Base-by-base conservation (phyloP, 2,888 invertebrate species). In the Diabrotica balteata region DNA sequence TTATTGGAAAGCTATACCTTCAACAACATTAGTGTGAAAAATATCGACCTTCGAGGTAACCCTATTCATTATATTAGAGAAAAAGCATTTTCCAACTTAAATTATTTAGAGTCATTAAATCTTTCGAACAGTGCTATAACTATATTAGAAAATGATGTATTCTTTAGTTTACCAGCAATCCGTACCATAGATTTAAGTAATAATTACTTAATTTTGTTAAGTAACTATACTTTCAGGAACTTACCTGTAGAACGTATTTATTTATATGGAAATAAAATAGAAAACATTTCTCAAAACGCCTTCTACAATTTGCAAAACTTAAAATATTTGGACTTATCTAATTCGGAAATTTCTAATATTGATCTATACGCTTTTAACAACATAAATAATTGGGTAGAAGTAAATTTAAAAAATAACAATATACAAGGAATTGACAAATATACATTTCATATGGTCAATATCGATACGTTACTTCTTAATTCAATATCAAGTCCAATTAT, bases 371-470 rank as follows among this genome's bases (percentile, higher is more conserved):
- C 66, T 9, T 68, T 69, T 47, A 42, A 10, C 11, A 51, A 55
- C 45, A n/a, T 69, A 54, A 5, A 44, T n/a, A 47, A 7, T 1
- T n/a, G 55, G 10, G n/a, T 17, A 32, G 49, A 11, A 7, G 43
- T 68, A 4, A 66, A 69, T 17, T 54, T 69, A 11, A 65, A 57
- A 22, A 46, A 53, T 51, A 69, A 69, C 50, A 44, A 62, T 22
- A 22, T 69, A 49, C 17, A 43, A 3, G 8, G 42, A 8, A 52
- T 66, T 50, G 46, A 55, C 46, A 22, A 32, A 7, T 17, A 22
- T 8, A 4, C 57, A 8, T 66, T 66, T n/a, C 32, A 50, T 4
- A 6, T 52, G 7, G 52, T 55, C 11, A 17, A 17, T 7, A 32
- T 58, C 11, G 8, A 8, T 7, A 58, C 17, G 11, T 46, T 58